These are phyloP conservation scores for Aurelia sp. DNA, from an alignment of 30 jellyfish, hydroid and myxozoan genomes.

Conservation along the genomic window DNA sequence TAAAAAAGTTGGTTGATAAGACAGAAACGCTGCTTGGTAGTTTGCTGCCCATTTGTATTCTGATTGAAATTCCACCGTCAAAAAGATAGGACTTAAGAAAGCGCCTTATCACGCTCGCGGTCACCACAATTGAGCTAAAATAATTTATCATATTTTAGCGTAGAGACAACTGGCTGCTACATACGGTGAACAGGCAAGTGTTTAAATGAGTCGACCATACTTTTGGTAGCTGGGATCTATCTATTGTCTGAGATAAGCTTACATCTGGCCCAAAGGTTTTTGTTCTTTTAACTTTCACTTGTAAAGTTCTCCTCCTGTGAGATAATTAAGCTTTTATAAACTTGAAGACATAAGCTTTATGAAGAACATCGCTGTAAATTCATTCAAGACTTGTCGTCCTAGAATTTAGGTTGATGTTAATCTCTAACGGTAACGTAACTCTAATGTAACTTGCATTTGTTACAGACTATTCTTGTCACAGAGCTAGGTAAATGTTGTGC, in stretches of 20 bases:
- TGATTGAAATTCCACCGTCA: conserved; percentile 79
- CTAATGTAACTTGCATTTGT: too few species aligned
- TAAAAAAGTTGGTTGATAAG: conserved; percentile 33
- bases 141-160: conserved; percentile 51
- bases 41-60: conserved; percentile 55
- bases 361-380: not conserved
- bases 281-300: conserved; percentile 40
- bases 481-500: too few species aligned
- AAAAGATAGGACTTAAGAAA: conserved; percentile 68
- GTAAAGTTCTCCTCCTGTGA: conserved; percentile 20
- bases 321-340: conserved; percentile 32
- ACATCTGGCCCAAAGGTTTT: conserved; percentile 62
- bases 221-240: conserved; percentile 29
- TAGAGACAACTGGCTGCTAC: conserved; percentile 3
- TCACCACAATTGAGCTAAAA: conserved; percentile 38
- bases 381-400: too few species aligned
- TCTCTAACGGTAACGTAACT: too few species aligned
- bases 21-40: conserved; percentile 34
- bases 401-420: too few species aligned
- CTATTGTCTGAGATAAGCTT: conserved; percentile 44
- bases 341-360: not conserved
- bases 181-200: conserved; percentile 35
- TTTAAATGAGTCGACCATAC: not conserved
- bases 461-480: too few species aligned
- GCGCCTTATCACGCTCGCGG: conserved; percentile 62